Conservation (phyloP, 2,797 vertebrate genomes). For the Cryptoblepharus egeriae region DNA sequence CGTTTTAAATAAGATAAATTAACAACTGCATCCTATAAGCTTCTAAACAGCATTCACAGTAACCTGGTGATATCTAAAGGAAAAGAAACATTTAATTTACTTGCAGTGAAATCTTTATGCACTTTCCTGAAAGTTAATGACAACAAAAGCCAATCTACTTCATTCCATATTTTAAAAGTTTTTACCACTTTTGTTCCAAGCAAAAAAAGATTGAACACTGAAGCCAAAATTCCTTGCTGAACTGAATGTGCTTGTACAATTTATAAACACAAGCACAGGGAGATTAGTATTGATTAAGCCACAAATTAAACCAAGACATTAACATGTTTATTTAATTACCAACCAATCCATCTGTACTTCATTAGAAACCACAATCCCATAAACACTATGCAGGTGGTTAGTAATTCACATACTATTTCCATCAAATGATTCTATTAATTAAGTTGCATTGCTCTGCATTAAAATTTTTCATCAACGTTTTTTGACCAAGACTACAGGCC, state of each 20-base stretch:
- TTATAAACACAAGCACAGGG: background rate
- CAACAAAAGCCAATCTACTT: background rate
- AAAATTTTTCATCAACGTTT: background rate
- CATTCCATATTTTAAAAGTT: background rate
- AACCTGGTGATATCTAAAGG: background rate
- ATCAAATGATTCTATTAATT: background rate
- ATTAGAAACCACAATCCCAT: background rate
- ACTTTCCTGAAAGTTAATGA: background rate
- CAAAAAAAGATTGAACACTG: background rate
- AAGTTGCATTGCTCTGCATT: background rate
- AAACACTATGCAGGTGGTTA: background rate
- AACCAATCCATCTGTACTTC: background rate
- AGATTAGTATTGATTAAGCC: background rate
- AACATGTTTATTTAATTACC: background rate
- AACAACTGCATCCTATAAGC: background rate
- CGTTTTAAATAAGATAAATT: background rate
- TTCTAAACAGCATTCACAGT: background rate
- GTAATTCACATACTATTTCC: background rate
- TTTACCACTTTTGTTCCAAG: background rate
- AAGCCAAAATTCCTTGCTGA: background rate
- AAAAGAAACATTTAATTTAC: slow-evolving; percentile 24
- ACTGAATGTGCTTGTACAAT: background rate
- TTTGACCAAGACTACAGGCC: background rate
- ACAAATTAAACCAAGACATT: background rate
- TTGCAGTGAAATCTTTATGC: slow-evolving; percentile 9